These are phyloP conservation scores for Colinus virginianus DNA, from an alignment of 2,113 vertebrate species.

Conservation along the genomic window DNA sequence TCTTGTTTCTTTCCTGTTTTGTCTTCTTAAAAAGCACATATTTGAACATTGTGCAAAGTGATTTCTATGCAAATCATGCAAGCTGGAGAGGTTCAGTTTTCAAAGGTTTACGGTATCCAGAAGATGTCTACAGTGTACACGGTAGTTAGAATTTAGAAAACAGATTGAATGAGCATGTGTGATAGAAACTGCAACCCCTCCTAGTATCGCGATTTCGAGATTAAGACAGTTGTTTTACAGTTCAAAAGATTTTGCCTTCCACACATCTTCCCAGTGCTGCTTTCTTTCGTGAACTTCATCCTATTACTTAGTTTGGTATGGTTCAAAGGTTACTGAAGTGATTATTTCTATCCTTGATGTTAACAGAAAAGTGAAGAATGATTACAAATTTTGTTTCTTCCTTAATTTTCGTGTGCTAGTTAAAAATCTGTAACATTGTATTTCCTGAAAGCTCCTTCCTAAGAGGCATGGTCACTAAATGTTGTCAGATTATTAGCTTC, in stretches of 20 bases:
- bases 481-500: background rate
- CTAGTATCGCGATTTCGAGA: background rate
- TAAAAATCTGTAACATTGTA: background rate
- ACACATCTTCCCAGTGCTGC: background rate
- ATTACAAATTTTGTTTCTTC: background rate
- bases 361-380: conserved; percentile 18
- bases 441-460: background rate
- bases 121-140: accelerated
- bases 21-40: background rate
- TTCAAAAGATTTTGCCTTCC: background rate
- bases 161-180: accelerated
- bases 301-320: background rate
- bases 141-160: background rate
- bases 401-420: background rate
- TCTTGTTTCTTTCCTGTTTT: background rate
- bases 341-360: conserved; percentile 7
- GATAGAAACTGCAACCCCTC: background rate
- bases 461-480: background rate
- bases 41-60: background rate
- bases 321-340: conserved; percentile 30
- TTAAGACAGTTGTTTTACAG: background rate
- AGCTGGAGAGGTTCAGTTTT: background rate
- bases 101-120: background rate
- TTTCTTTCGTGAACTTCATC: conserved; percentile 1
- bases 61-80: background rate